Percentiles rank a stretch among this genome's conserved stretches.
Conservation (phyloP, 2,797 vertebrate species). For the Cercopithecus petaurista region DNA sequence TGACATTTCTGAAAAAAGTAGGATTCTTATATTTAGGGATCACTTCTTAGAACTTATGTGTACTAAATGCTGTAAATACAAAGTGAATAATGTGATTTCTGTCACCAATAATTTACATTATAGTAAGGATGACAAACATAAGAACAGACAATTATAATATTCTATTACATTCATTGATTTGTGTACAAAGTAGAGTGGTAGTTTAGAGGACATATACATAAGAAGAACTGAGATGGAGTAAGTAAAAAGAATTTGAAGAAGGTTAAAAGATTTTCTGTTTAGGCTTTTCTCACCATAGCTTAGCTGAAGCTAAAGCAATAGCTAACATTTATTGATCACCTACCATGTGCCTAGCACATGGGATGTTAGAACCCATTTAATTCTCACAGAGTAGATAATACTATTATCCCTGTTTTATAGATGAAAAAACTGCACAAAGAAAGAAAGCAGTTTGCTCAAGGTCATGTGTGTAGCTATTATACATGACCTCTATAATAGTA, state of each 20-base stretch:
- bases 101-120: not conserved
- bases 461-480: not conserved
- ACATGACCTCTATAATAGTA: not conserved
- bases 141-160: not conserved
- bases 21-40: slow-evolving; percentile 26
- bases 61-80: not conserved
- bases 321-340: not conserved
- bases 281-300: not conserved
- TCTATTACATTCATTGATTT: slow-evolving; percentile 9
- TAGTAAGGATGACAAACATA: not conserved
- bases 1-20: slow-evolving; percentile 23
- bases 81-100: slow-evolving; percentile 47
- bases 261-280: not conserved
- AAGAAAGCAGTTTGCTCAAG: not conserved
- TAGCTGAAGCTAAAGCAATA: not conserved
- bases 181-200: not conserved
- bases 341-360: not conserved
- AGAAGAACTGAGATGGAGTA: not conserved
- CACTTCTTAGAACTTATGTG: not conserved
- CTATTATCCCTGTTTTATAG: not conserved
- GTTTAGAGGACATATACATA: not conserved
- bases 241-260: slow-evolving; percentile 20
- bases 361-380: slow-evolving; percentile 7
- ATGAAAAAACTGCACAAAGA: not conserved
- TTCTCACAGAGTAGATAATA: slow-evolving; percentile 6